Base-by-base conservation (phyloP, 2,113 vertebrate genomes). In the Platysternon megacephalum region DNA sequence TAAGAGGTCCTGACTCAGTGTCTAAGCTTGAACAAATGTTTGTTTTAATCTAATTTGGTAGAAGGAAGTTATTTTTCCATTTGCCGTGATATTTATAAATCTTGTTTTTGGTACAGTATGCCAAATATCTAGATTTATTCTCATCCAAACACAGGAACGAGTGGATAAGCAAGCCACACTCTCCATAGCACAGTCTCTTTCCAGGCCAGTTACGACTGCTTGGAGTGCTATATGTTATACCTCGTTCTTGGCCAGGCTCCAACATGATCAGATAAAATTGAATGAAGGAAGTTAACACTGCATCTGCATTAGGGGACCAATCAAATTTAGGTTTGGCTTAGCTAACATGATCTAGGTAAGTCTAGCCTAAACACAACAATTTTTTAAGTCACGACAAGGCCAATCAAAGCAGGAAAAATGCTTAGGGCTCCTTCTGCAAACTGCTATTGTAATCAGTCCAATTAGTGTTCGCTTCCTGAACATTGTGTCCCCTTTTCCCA, bases 1-100 rank as follows among this genome's bases (percentile, higher is more conserved):
- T 92, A 52, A 85, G 84, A 88, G 9, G 28, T 86, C 87, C 56
- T 53, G 1, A 42, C 17, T 1, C 16, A 65, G 7, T 14, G 49
- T 76, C 79, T 74, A 58, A 86, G 93, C 89, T 4, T 8, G 85
- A 92, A 2, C n/a, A 88, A 95, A 93, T 86, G 65, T 89, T 91
- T 29, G 80, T 21, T 89, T 89, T 95, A 72, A 72, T 89, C 87
- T 85, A 42, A 86, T 8, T 17, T 5, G 32, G 85, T 29, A 46
- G 87, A 86, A 81, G 35, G 94, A 42, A 94, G 85, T 13, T 93
- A 81, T 97, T 97, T 96, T 97, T 96, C 97, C 96, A 91, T 94
- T 86, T 13, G 52, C 88, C 95, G 90, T 92, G 94, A 88, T 95
- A 95, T 96, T 97, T 97, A 92, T 92, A 92, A 90, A 87, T 42